A percentile compares a stretch with the other conserved stretches of the same genome.
These are phyloP conservation scores for Paradisaea rubra DNA, from an alignment of 2,113 vertebrate species.

Conservation along the genomic window DNA sequence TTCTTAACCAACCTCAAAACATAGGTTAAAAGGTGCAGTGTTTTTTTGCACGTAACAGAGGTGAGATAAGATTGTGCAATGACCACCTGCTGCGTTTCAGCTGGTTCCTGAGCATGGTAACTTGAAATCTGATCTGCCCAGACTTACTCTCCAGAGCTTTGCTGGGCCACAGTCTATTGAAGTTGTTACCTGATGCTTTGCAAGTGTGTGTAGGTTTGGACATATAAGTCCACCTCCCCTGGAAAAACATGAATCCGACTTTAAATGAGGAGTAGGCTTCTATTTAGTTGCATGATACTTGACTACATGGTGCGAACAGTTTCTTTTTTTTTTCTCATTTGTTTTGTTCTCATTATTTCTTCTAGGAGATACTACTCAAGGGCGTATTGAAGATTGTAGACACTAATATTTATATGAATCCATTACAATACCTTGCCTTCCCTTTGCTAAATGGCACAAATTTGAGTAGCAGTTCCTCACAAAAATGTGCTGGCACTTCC, in stretches of 20 bases:
- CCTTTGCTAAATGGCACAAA: slow-evolving; percentile 73
- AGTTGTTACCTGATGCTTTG: not conserved
- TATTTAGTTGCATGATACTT: not conserved
- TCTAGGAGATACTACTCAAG: slow-evolving; percentile 86
- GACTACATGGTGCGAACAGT: not conserved
- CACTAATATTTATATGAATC: slow-evolving; percentile 77
- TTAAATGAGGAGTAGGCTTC: not conserved
- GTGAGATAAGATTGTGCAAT: not conserved
- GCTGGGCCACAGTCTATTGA: not conserved
- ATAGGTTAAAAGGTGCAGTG: not conserved
- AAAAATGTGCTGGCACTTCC: slow-evolving; percentile 64
- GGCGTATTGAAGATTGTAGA: slow-evolving; percentile 87
- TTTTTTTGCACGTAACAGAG: not conserved
- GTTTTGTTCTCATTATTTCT: not conserved
- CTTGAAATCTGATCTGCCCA: not conserved
- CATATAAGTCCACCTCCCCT: not conserved
- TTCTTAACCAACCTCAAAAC: not conserved
- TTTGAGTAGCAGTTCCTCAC: slow-evolving; percentile 56
- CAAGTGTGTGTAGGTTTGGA: not conserved
- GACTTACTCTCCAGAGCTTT: not conserved
- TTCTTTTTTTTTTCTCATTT: not conserved
- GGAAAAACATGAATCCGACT: not conserved
- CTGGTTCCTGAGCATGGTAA: not conserved
- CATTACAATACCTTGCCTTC: slow-evolving; percentile 86
- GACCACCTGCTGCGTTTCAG: not conserved